Conservation (phyloP, 2,797 vertebrate genomes). For the Microhierax caerulescens region DNA sequence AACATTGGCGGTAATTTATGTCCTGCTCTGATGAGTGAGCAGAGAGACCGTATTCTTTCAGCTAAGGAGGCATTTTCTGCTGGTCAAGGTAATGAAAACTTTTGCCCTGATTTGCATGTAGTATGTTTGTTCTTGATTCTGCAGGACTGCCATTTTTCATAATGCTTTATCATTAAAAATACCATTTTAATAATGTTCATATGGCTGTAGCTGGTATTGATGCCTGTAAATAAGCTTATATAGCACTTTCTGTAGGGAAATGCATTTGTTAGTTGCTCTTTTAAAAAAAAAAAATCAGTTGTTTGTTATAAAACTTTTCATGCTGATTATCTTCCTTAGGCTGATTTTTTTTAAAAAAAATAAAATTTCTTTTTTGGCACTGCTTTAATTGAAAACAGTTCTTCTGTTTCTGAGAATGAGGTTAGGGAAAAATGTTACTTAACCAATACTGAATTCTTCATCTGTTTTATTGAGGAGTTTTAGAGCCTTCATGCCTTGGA, state of each 20-base stretch:
- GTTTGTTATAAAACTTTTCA: slow-evolving; percentile 12
- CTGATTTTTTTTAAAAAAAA: not conserved
- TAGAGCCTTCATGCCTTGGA: slow-evolving; percentile 24
- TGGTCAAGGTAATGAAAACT: not conserved
- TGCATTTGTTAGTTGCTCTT: not conserved
- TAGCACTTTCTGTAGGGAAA: not conserved
- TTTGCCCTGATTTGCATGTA: not conserved
- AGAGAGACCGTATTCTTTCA: not conserved
- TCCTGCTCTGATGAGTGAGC: not conserved
- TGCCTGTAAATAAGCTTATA: not conserved
- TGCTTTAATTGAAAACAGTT: slow-evolving; percentile 50
- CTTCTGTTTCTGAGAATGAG: slow-evolving; percentile 51
- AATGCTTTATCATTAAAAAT: not conserved
- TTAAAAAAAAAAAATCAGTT: not conserved
- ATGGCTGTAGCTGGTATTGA: not conserved
- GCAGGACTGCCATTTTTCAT: not conserved
- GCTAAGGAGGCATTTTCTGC: not conserved
- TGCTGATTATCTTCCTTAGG: slow-evolving; percentile 13
- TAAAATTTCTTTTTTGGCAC: not conserved
- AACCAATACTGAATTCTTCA: slow-evolving; percentile 46
- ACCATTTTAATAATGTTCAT: not conserved
- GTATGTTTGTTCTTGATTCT: not conserved
- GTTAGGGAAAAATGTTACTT: slow-evolving; percentile 58
- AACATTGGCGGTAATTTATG: not conserved
- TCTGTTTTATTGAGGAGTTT: slow-evolving; percentile 45